Base-by-base conservation (phyloP, 2,888 invertebrate species). In the Plusia festucae region DNA sequence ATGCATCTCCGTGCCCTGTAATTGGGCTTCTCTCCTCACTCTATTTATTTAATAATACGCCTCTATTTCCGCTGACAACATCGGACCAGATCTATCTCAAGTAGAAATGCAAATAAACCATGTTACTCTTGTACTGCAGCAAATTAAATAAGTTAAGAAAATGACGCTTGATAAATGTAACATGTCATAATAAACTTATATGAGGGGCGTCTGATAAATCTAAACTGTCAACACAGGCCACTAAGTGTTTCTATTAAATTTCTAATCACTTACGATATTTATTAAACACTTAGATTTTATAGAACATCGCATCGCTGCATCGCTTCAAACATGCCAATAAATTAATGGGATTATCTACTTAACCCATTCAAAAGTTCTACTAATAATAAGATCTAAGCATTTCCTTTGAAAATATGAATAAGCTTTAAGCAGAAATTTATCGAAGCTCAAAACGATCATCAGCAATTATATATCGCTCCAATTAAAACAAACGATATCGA, bases 31-130 rank as follows among this genome's bases (percentile, higher is more conserved):
- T 54, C 60, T 66, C 67, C 53, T 68, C 59, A 71, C 68, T 76
- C 70, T 71, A 80, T 85, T 79, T 83, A 87, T 87, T 84, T 89
- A 89, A 87, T 88, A 88, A 85, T 81, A 89, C 76, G 73, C 79
- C 73, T 70, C 77, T 69, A 79, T 82, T 87, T 87, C 86, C 88
- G 85, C 79, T 81, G 83, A 83, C 83, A 84, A 79, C 82, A 80
- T 80, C 82, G 54, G 61, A 62, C 49, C 59, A 78, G 74, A 82
- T 78, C 71, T 69, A 78, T 82, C 77, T 72, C 55, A 54, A 30
- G 62, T 69, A 74, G 76, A 79, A 76, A 82, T 76, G 78, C 75
- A 81, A 82, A 82, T 72, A 76, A 68, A 81, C 63, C 32, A 64
- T 53, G 64, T 69, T 55, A 1, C 18, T 27, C n/a, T 8, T 16